Evolutionary conservation across 2,113 vertebrate genomes (phyloP), one percentile per base, ranked within the genome.

Genomic region (Elephantulus edwardii): DNA sequence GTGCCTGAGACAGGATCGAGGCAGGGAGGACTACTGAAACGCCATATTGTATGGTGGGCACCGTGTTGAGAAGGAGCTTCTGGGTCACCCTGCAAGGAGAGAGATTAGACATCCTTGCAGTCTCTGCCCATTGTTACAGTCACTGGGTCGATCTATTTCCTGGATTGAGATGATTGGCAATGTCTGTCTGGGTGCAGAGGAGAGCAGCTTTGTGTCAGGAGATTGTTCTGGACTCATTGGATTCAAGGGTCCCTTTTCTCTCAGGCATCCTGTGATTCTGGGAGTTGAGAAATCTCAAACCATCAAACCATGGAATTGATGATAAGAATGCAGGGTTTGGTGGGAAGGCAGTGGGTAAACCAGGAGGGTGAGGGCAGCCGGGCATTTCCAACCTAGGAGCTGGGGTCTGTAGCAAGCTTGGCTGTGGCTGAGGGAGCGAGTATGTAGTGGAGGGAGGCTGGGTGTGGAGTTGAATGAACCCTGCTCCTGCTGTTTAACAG

Each of bases 121-220:
- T n/a, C n/a, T n/a, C n/a, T n/a, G n/a, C n/a, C n/a, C n/a, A n/a
- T n/a, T n/a, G n/a, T n/a, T n/a, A n/a, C n/a, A n/a, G n/a, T n/a
- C n/a, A n/a, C n/a, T n/a, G n/a, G n/a, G n/a, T n/a, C n/a, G n/a
- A n/a, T n/a, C n/a, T n/a, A n/a, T n/a, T n/a, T 54, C 1, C 14
- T 3, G 20, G n/a, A n/a, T 17, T 2, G 22, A 75, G 12, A 33
- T 10, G 48, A 50, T 50, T 50, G 28, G 22, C 42, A 22, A 17
- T 0, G 8, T 16, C 58, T 2, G 13, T 52, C 28, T n/a, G 0
- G 3, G 20, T 3, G 6, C 6, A 3, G 16, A 12, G n/a, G 10
- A 26, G 17, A 17, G 17, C 9, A 26, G n/a, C 1, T 6, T 5
- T 30, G 19, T 16, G 30, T 3, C 56, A 11, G 35, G 54, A 22